Conservation (phyloP, 2,797 vertebrate genomes). For the Sebastes vulpes region DNA sequence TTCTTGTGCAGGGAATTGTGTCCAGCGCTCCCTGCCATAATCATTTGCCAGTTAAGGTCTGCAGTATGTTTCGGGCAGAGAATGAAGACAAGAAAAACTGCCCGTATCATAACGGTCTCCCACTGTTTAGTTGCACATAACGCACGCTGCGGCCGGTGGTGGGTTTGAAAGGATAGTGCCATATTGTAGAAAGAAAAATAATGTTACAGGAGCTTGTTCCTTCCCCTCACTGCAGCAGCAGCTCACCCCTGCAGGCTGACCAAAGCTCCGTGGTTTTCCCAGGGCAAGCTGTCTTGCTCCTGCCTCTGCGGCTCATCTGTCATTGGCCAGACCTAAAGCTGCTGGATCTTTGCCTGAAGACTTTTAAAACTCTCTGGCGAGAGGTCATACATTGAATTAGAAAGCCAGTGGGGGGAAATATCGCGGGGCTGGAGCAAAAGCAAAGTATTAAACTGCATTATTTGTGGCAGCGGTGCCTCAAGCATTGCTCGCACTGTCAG, state of each 20-base stretch:
- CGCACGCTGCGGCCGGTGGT: slow-evolving; percentile 50
- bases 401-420: slow-evolving; percentile 77
- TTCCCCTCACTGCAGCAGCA: slow-evolving; percentile 55
- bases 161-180: slow-evolving; percentile 56
- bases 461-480: slow-evolving; percentile 60
- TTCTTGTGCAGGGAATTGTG: not conserved
- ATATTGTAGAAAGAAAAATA: slow-evolving; percentile 65
- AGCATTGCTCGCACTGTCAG: slow-evolving; percentile 56
- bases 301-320: slow-evolving; percentile 82
- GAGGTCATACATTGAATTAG: slow-evolving; percentile 87
- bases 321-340: slow-evolving; percentile 83
- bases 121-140: slow-evolving; percentile 43
- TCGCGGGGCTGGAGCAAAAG: slow-evolving; percentile 75
- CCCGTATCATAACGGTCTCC: slow-evolving; percentile 37
- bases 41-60: slow-evolving; percentile 12
- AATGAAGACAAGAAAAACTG: slow-evolving; percentile 45
- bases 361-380: slow-evolving; percentile 84
- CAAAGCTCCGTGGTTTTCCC: slow-evolving; percentile 80
- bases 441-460: slow-evolving; percentile 80
- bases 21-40: not conserved
- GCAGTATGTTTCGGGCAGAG: slow-evolving; percentile 7
- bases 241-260: slow-evolving; percentile 80
- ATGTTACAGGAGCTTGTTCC: slow-evolving; percentile 51
- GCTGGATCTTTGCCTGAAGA: slow-evolving; percentile 84
- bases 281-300: slow-evolving; percentile 82